Conservation (phyloP, 2,888 invertebrate genomes). For the Trissonchulus sp. region DNA sequence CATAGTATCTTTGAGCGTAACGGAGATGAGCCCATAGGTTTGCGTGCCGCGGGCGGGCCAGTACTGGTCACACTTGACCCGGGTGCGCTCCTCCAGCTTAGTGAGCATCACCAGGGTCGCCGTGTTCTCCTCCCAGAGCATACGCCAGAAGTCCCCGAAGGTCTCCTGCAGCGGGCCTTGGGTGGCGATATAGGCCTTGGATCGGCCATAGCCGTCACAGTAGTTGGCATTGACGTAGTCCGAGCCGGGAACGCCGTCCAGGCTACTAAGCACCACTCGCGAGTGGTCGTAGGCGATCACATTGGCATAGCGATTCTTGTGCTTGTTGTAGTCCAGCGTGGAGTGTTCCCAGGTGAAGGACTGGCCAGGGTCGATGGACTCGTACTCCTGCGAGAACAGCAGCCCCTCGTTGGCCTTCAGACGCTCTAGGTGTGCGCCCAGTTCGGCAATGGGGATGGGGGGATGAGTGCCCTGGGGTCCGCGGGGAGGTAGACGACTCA, state of each 20-base stretch:
- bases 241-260: conserved; percentile 74
- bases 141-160: conserved; percentile 95
- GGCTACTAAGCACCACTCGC: conserved; percentile 80
- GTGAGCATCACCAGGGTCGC: conserved; percentile 99
- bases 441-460: conserved; percentile 86
- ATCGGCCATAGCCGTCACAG: conserved; percentile 96
- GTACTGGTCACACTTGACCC: conserved; percentile 69
- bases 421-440: conserved; percentile 87
- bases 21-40: conserved; percentile 87
- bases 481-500: not conserved
- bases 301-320: conserved; percentile 97
- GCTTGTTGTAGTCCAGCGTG: conserved; percentile 92
- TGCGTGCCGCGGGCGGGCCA: conserved; percentile 94
- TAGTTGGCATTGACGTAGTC: conserved; percentile 99
- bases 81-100: conserved; percentile 86
- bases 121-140: conserved; percentile 96
- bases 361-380: conserved; percentile 97
- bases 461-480: conserved; percentile 94
- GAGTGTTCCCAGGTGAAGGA: conserved; percentile 99
- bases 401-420: conserved; percentile 91
- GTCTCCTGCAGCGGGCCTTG: conserved; percentile 97
- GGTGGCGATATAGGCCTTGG: conserved; percentile 96
- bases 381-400: conserved; percentile 96
- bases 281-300: conserved; percentile 99
- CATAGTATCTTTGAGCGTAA: conserved; percentile 86